phyloP scores from a whole-genome alignment of 2,797 vertebrate species.

The Enteromius fasciolatus region DNA sequence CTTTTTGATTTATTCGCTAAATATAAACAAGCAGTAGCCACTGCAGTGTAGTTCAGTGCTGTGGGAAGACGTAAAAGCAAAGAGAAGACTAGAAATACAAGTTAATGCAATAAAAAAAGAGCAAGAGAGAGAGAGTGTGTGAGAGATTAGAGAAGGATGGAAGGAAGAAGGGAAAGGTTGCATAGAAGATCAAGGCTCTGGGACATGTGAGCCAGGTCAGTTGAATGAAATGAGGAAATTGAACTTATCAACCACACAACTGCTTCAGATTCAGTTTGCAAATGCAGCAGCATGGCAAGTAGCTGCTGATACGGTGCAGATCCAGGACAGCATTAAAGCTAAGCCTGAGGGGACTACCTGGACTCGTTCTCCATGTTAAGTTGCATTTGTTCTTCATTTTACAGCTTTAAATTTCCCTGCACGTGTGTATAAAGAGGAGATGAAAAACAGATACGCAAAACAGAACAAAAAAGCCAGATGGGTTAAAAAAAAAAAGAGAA shows the following conservation, averaged over 20 bases:
- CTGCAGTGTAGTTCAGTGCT: constrained; percentile 49
- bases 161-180: constrained; percentile 11
- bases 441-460: constrained; percentile 4
- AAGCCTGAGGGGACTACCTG: constrained; percentile 28
- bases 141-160: constrained; percentile 10
- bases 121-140: neutral
- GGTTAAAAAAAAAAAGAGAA: no score
- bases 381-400: constrained; percentile 43
- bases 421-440: neutral
- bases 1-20: constrained; percentile 75
- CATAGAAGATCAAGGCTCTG: constrained; percentile 12
- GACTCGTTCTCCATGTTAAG: constrained; percentile 30
- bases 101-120: neutral
- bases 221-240: constrained; percentile 37
- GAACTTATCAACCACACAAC: constrained; percentile 26
- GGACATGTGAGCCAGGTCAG: constrained; percentile 16
- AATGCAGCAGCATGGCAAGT: constrained; percentile 18
- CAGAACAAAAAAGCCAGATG: neutral
- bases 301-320: constrained; percentile 6
- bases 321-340: constrained; percentile 34
- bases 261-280: constrained; percentile 29
- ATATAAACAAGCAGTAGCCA: constrained; percentile 68
- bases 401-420: constrained; percentile 2
- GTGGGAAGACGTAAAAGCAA: neutral
- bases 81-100: constrained; percentile 14